phyloP scores from a whole-genome alignment of 2,797 vertebrate genomes.

The Gymnoscopelus braueri region DNA sequence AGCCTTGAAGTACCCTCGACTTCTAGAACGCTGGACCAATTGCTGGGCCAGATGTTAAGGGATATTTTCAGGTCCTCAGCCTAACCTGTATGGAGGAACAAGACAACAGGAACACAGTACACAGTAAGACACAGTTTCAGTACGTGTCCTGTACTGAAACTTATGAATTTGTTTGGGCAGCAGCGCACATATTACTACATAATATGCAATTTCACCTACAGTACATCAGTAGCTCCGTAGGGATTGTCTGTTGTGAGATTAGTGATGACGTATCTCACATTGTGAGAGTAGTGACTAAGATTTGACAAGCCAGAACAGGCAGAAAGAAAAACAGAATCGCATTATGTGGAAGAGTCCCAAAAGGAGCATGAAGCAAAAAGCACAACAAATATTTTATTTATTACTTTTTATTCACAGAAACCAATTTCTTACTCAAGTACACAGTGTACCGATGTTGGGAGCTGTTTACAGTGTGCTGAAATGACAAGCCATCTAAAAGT shows the following conservation, averaged over 20 bases:
- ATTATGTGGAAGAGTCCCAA: slow-evolving; percentile 11
- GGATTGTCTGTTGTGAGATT: slow-evolving; percentile 12
- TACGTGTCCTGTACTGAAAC: slow-evolving; percentile 60
- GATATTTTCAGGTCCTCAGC: slow-evolving; percentile 34
- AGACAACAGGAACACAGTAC: slow-evolving; percentile 59
- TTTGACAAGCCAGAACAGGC: slow-evolving; percentile 15
- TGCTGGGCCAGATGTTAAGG: slow-evolving; percentile 33
- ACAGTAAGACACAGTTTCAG: no score
- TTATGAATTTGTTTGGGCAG: slow-evolving; percentile 12
- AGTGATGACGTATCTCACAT: slow-evolving; percentile 21
- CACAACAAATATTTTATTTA: neutral
- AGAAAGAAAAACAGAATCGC: slow-evolving; percentile 18
- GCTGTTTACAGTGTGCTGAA: slow-evolving; percentile 9
- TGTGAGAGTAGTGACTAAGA: slow-evolving; percentile 14
- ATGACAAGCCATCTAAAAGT: slow-evolving; percentile 15
- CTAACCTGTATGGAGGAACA: slow-evolving; percentile 33
- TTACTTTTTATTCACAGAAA: slow-evolving; percentile 5
- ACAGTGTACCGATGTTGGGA: neutral
- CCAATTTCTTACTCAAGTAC: slow-evolving; percentile 11
- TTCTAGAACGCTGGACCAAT: slow-evolving; percentile 32
- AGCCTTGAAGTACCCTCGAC: slow-evolving; percentile 53
- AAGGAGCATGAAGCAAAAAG: slow-evolving; percentile 6
- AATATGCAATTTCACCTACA: slow-evolving; percentile 10
- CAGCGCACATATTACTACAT: slow-evolving; percentile 22
- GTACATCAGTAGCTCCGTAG: neutral